Percentiles rank a stretch among this genome's conserved stretches.
Conservation (phyloP, 2,797 vertebrate species). For the Myotis daubentonii region DNA sequence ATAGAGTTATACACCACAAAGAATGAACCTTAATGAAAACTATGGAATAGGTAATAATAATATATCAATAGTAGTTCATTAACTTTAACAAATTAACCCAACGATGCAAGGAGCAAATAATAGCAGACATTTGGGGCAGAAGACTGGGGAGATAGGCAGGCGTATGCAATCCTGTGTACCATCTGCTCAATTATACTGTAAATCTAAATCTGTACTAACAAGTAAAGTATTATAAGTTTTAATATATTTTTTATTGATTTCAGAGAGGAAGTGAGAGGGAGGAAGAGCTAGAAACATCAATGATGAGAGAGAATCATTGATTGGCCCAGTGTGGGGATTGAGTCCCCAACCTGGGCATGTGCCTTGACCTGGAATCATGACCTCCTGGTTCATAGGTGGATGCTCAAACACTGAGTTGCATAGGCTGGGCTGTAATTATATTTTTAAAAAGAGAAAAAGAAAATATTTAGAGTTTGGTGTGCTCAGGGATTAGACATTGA, state of each 20-base stretch:
- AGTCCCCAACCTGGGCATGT: no score
- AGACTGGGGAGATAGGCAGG: neutral
- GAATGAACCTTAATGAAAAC: neutral
- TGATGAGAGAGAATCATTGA: no score
- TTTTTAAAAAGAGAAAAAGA: neutral
- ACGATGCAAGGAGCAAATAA: neutral
- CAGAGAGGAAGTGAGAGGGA: neutral
- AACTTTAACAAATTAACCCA: neutral
- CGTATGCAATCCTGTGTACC: neutral
- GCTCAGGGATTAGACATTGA: slow-evolving; percentile 14
- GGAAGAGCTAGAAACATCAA: no score
- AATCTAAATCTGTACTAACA: neutral
- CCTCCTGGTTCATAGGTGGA: neutral
- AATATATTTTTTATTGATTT: neutral
- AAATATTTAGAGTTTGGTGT: neutral
- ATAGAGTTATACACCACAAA: neutral
- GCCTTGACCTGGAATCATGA: neutral
- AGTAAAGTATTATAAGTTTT: neutral
- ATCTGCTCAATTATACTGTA: neutral
- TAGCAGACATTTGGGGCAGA: neutral
- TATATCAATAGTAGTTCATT: neutral
- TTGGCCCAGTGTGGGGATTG: no score
- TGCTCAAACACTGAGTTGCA: neutral
- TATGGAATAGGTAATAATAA: neutral
- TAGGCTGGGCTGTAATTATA: neutral